phyloP scores from a whole-genome alignment of 2,113 vertebrate genomes.

The Rhadina sibilatrix region DNA sequence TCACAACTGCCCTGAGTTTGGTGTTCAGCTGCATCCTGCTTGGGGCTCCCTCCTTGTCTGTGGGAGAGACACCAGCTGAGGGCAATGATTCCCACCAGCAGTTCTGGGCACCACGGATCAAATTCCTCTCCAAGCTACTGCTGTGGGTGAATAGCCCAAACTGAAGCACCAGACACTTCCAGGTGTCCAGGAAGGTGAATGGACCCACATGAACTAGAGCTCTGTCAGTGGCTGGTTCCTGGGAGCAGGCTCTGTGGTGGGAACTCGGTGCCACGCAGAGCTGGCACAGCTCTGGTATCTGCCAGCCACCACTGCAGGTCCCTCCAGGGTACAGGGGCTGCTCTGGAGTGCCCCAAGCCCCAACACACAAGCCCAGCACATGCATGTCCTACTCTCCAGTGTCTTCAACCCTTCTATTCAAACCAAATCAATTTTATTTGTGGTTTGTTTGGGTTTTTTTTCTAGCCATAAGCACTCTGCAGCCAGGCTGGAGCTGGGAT shows the following conservation, averaged over 20 bases:
- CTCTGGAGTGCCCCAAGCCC: background rate
- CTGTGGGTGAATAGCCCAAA: fast-evolving
- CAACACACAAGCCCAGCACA: background rate
- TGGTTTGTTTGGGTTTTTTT: background rate
- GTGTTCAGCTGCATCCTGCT: background rate
- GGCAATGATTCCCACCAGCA: background rate
- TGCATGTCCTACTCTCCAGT: background rate
- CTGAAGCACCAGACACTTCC: fast-evolving
- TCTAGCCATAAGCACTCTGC: background rate
- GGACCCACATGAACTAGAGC: background rate
- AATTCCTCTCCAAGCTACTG: background rate
- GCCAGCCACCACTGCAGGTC: fast-evolving
- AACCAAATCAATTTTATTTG: fast-evolving
- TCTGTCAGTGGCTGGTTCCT: background rate
- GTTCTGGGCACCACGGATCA: background rate
- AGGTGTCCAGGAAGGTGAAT: background rate
- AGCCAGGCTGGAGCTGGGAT: background rate
- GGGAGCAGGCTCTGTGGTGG: background rate
- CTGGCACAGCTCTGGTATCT: background rate
- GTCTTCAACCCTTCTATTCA: background rate
- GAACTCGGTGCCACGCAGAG: background rate
- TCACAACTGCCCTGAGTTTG: background rate
- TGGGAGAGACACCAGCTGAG: background rate
- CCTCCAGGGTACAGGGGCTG: background rate
- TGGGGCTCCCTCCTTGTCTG: fast-evolving